Conservation (phyloP, 2,888 invertebrate species). For the Eupithecia inturbata region DNA sequence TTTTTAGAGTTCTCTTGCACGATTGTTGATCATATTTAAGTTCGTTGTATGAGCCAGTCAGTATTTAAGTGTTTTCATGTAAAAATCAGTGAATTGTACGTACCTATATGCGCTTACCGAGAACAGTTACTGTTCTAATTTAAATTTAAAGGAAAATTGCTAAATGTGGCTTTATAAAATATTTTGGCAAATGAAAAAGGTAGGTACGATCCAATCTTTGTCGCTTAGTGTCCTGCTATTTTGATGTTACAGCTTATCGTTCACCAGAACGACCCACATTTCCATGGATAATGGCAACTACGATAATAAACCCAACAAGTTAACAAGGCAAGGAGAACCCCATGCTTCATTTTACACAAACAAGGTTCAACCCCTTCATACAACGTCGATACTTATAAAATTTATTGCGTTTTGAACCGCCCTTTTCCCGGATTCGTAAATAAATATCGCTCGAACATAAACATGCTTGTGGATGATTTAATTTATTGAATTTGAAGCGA, state of each 20-base stretch:
- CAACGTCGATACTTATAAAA: constrained; percentile 31
- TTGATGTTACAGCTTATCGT: not conserved
- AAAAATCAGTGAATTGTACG: not conserved
- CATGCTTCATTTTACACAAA: constrained; percentile 25
- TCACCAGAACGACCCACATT: not conserved
- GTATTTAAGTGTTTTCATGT: no score
- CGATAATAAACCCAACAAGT: not conserved
- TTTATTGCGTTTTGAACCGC: constrained; percentile 32
- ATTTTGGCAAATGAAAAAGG: not conserved
- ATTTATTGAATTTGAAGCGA: constrained; percentile 22
- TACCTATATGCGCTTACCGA: not conserved
- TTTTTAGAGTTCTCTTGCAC: not conserved
- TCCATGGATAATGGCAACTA: not conserved
- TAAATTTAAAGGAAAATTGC: no score
- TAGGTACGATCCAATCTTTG: not conserved
- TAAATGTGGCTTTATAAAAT: not conserved
- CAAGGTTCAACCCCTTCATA: constrained; percentile 29
- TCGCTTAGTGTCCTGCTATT: not conserved
- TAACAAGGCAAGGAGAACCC: constrained; percentile 5
- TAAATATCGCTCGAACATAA: constrained; percentile 32
- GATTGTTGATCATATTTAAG: not conserved
- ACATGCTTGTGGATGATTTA: constrained; percentile 30
- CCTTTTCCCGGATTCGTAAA: constrained; percentile 33
- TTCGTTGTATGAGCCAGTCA: not conserved
- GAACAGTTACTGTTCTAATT: not conserved